Base-by-base conservation (phyloP, 2,797 vertebrate species). In the Girardinus metallicus region DNA sequence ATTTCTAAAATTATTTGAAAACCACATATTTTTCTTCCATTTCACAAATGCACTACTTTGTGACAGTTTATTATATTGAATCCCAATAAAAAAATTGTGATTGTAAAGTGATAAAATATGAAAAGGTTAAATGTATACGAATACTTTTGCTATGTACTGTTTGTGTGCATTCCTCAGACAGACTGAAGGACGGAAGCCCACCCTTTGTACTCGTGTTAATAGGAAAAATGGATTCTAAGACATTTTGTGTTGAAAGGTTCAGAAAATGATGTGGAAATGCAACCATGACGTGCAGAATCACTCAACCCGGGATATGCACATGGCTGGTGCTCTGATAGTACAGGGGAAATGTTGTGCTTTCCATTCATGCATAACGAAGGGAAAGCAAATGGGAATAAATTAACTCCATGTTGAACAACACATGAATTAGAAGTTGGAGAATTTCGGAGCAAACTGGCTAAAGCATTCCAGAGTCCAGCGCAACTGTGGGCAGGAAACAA, bases 241-340 rank as follows among this genome's bases (percentile, higher is more conserved):
- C 36, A 70, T 51, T 75, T 74, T 89, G 74, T 81, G 80, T 75
- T 74, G 34, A 87, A 87, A 76, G 72, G 62, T 74, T 86, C 57
- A 53, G 79, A 80, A 77, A 86, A 77, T 79, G 75, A 78, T 77
- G 80, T 79, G 81, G 70, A 88, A 83, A 84, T 73, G 73, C 71
- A 85, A 81, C 81, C 64, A n/a, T 84, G 87, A 82, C 81, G 75
- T 76, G 36, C 83, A 80, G 77, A 87, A 64, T 78, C 86, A 83
- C 74, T 87, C 80, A 90, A 66, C 72, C 80, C 75, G 70, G 80
- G 76, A 87, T 78, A 68, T 53, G 85, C 85, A 89, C 83, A 82
- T 60, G 80, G 76, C 76, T 79, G 80, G 80, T 31, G 57, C 71
- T 36, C 76, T 75, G 83, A 89, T 84, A 86, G 74, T 36, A 31